Conservation (phyloP, 2,888 invertebrate species). For the Sphaerophoria rueppellii region DNA sequence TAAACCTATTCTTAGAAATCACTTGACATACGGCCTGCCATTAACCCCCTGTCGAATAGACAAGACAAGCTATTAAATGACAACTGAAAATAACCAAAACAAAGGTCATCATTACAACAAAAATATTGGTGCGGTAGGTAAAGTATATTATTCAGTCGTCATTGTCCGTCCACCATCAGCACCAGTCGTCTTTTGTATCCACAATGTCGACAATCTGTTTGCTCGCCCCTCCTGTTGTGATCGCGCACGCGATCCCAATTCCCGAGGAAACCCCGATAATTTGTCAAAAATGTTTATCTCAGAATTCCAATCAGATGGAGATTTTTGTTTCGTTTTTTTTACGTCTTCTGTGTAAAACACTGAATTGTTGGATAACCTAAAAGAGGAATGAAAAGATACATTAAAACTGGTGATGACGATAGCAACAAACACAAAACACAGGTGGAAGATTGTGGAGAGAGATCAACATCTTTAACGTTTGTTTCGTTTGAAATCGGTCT, state of each 20-base stretch:
- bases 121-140: conserved; percentile 47
- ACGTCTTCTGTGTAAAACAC: background rate
- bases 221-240: conserved; percentile 45
- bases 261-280: conserved; percentile 73
- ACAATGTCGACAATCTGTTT: conserved; percentile 4
- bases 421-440: conserved; percentile 51
- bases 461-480: conserved; percentile 55
- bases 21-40: conserved; percentile 42
- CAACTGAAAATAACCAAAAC: conserved; percentile 57
- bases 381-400: conserved; percentile 34
- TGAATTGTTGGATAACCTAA: background rate
- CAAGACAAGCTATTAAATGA: conserved; percentile 55
- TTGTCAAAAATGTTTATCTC: conserved; percentile 71
- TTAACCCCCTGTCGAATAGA: conserved; percentile 63
- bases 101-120: conserved; percentile 53
- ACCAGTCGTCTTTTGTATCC: conserved; percentile 43
- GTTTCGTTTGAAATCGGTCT: conserved; percentile 71
- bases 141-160: conserved; percentile 45
- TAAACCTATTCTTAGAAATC: conserved; percentile 43
- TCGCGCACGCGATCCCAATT: conserved; percentile 68
- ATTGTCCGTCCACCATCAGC: conserved; percentile 48
- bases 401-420: conserved; percentile 32
- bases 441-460: conserved; percentile 61
- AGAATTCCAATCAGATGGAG: conserved; percentile 61
- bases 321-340: conserved; percentile 46